Base-by-base conservation (phyloP, 2,797 vertebrate genomes). In the Chromobotia macracanthus region DNA sequence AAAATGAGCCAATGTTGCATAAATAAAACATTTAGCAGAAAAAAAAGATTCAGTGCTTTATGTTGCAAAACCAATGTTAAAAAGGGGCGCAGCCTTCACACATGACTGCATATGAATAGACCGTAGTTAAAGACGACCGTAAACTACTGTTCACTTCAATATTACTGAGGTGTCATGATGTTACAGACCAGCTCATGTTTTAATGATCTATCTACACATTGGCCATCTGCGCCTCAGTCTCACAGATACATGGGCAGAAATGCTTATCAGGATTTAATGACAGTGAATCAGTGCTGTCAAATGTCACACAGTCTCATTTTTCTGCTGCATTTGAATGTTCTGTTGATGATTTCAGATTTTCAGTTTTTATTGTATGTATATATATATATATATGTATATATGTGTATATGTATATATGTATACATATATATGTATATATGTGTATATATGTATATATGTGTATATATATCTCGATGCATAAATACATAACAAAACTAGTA, bases 11-110 rank as follows among this genome's bases (percentile, higher is more conserved):
- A 64, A 80, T 80, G 38, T 66, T 16, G 3, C 66, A 4, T 55
- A 66, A 84, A 84, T 80, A 69, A 76, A 16, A 79, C 80, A 80
- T 85, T 89, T 77, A 85, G 75, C 81, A 3, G 80, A 3, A 41
- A 51, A 8, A 68, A 76, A 70, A 5, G 35, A 75, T 63, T 65
- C 75, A 80, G 72, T 68, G 82, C 70, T 90, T 92, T 89, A 90
- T 89, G 89, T 87, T 83, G 84, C 80, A 72, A 63, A 60, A 74
- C 78, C 44, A 60, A 69, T 80, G 73, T 83, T 80, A 81, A 79
- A 64, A 77, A 76, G 84, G 82, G 82, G 87, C 83, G 85, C 82
- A 79, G 86, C 84, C 82, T 72, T 74, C 66, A 79, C 38, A 56
- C 53, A 31, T 71, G 71, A 81, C 64, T 58, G 70, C 28, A 58